Percentiles rank a stretch among this genome's conserved stretches.
Evolutionary conservation across 1,140 invertebrate genomes (phyloP).

Genomic region (Pygmarrhopalites habei): DNA sequence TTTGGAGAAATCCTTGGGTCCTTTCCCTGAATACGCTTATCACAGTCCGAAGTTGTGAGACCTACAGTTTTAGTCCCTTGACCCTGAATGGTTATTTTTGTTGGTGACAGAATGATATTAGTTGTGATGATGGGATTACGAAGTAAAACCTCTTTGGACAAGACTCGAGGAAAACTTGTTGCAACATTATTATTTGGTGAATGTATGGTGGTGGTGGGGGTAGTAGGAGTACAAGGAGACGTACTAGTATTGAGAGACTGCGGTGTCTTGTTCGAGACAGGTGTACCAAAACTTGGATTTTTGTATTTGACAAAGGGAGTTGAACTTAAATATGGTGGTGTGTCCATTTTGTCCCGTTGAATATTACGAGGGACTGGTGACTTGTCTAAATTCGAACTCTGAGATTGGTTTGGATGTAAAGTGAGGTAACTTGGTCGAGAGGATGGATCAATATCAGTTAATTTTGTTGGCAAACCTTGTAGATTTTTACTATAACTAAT

Average conservation of each 20-base stretch:
- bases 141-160: not conserved
- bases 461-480: not conserved
- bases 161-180: not conserved
- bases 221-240: too few relatives aligned
- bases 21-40: too few relatives aligned
- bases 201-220: too few relatives aligned
- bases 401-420: too few relatives aligned
- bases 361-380: too few relatives aligned
- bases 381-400: too few relatives aligned
- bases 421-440: not conserved
- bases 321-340: not conserved
- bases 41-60: too few relatives aligned
- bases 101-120: slow-evolving; percentile 9
- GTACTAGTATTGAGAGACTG: not conserved
- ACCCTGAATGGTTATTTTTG: too few relatives aligned
- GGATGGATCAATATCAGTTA: not conserved
- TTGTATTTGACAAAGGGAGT: not conserved
- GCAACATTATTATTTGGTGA: too few relatives aligned
- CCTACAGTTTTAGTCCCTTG: too few relatives aligned
- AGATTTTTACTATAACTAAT: not conserved
- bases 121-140: slow-evolving; percentile 1
- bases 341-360: not conserved
- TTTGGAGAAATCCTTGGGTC: too few relatives aligned
- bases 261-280: not conserved
- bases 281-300: not conserved